A percentile compares a stretch with the other conserved stretches of the same genome.
These are phyloP conservation scores for Tethea ocularis DNA, from an alignment of 2,888 invertebrate species.

Conservation along the genomic window DNA sequence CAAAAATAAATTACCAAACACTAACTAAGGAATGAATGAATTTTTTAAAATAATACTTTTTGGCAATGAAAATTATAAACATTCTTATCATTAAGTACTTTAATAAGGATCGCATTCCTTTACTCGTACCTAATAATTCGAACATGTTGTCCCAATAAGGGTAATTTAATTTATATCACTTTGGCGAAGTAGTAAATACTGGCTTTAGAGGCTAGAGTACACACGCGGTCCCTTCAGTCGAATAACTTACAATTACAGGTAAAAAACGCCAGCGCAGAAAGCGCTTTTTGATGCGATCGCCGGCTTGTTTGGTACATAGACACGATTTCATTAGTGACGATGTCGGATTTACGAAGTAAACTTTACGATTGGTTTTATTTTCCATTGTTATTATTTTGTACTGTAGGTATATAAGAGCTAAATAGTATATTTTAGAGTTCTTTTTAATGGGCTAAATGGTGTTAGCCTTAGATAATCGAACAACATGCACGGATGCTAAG, in stretches of 20 bases:
- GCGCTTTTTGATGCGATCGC: conserved; percentile 72
- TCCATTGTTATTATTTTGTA: not conserved
- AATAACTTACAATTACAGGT: conserved; percentile 69
- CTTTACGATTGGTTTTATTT: not conserved
- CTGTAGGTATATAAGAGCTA: not conserved
- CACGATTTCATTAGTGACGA: conserved; percentile 68
- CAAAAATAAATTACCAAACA: too few relatives aligned
- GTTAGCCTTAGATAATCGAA: too few relatives aligned
- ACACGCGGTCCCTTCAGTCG: conserved; percentile 36
- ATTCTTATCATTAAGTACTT: too few relatives aligned
- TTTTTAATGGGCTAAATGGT: not conserved
- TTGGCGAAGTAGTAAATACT: conserved; percentile 22
- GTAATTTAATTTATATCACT: conserved; percentile 18
- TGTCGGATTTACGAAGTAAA: conserved; percentile 51
- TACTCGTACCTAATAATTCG: conserved; percentile 14
- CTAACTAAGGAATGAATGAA: too few relatives aligned
- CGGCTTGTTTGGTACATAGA: conserved; percentile 60
- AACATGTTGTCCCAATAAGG: conserved; percentile 16
- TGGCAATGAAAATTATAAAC: too few relatives aligned
- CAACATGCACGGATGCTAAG: too few relatives aligned
- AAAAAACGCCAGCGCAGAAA: conserved; percentile 62
- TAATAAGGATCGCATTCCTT: not conserved
- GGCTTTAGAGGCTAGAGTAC: not conserved
- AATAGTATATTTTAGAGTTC: not conserved
- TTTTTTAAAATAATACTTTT: too few relatives aligned